Percentiles rank a stretch among this genome's conserved stretches.
These are phyloP conservation scores for Chloroceryle inda DNA, from an alignment of 2,797 vertebrate genomes.

Conservation along the genomic window DNA sequence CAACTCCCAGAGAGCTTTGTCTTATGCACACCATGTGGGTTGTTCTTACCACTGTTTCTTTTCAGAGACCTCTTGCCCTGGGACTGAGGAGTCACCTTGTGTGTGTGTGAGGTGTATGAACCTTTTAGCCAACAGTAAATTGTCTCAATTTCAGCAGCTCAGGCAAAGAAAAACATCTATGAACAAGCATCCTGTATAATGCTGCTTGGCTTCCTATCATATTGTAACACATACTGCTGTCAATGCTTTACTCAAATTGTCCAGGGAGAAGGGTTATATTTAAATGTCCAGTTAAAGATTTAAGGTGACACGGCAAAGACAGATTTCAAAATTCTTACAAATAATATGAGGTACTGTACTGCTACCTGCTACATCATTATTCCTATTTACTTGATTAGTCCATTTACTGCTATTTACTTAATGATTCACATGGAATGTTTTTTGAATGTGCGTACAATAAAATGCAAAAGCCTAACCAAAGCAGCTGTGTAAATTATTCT, in stretches of 20 bases:
- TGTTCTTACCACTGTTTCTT: not conserved
- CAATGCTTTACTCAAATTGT: not conserved
- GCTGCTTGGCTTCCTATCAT: not conserved
- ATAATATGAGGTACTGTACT: not conserved
- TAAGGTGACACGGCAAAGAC: not conserved
- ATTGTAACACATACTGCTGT: not conserved
- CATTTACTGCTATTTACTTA: not conserved
- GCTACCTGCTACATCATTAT: not conserved
- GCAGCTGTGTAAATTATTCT: not conserved
- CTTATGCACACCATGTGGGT: rapidly evolving
- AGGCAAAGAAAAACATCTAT: not conserved
- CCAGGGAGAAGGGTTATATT: not conserved
- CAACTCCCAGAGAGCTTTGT: not conserved
- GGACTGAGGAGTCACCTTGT: not conserved
- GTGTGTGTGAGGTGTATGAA: rapidly evolving
- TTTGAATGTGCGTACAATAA: not conserved
- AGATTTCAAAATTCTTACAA: not conserved
- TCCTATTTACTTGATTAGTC: not conserved
- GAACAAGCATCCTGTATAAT: not conserved
- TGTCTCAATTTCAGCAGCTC: not conserved
- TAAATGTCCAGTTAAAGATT: not conserved
- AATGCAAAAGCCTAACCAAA: constrained; percentile 37
- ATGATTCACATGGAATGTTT: not conserved
- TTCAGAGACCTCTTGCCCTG: not conserved
- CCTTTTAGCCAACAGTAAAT: not conserved